Evolutionary conservation across 2,113 vertebrate genomes (phyloP), one percentile per base, ranked within the genome.

Genomic region (Antigone vipio): DNA sequence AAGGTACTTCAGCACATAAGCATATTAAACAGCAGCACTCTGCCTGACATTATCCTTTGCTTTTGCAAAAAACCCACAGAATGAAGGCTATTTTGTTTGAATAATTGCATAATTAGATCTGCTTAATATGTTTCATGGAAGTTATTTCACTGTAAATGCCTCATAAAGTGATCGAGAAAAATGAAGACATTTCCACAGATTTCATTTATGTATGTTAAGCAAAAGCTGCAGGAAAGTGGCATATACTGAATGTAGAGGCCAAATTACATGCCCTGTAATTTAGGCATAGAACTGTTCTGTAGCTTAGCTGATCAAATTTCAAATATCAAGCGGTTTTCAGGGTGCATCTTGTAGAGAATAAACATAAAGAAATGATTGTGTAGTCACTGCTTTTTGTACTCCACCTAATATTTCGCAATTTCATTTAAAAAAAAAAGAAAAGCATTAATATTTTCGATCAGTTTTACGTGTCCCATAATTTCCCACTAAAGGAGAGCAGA

Each of bases 281-380:
- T 60, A 93, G 60, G 26, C 44, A 69, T 55, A 34, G 15, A 85
- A 71, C 53, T 91, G 73, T 72, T 92, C 80, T 2, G 15, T 79
- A 93, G 56, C 47, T 89, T 80, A 62, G 53, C 30, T 97, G 73
- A 84, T 66, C 67, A 81, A 42, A 91, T 96, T 67, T 93, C 84
- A 72, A 68, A 40, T 85, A 83, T 11, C 0, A 3, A 91, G 63
- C 14, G 0, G 30, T 80, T 94, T 85, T 30, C 56, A 60, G 55
- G 13, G 23, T 40, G 34, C 62, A 34, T 55, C 55, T 80, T 92
- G 69, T 66, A 44, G 30, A 76, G n/a, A 89, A 52, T 9, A 89
- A 58, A 42, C 45, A 24, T 40, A 32, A 75, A 69, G 40, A 47
- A 71, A n/a, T 9, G 30, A 45, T 6, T 67, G 23, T 68, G n/a